Base-by-base conservation (phyloP, 1,140 invertebrate genomes). In the Oryzaephilus surinamensis region DNA sequence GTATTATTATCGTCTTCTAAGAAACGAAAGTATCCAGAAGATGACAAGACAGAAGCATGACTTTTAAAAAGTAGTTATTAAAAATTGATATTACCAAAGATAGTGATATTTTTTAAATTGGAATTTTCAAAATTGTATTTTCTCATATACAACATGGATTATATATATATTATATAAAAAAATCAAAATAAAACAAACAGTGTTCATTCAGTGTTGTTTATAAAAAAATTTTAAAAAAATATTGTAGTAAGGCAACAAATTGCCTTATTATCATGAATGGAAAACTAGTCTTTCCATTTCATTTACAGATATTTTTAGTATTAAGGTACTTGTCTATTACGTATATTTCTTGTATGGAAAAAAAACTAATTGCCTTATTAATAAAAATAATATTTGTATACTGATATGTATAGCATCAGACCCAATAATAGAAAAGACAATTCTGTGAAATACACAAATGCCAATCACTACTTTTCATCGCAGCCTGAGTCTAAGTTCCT, bases 11-110 rank as follows among this genome's bases (percentile, higher is more conserved):
- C n/a, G n/a, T n/a, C n/a, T n/a, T n/a, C n/a, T n/a, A n/a, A n/a
- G n/a, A n/a, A n/a, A n/a, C n/a, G n/a, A n/a, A n/a, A n/a, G n/a
- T n/a, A n/a, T n/a, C n/a, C n/a, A n/a, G n/a, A n/a, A n/a, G n/a
- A n/a, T n/a, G n/a, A n/a, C n/a, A n/a, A n/a, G n/a, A n/a, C n/a
- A n/a, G n/a, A 27, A 29, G 35, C 26, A 34, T 40, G 24, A 31
- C 30, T 45, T 18, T 30, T 41, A 41, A 33, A 26, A 24, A 34
- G 37, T 38, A 34, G 21, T 49, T 48, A 42, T 40, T 47, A 44
- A 41, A 48, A 48, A 45, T 43, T 40, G 35, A 45, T 38, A 48
- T 53, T 47, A 55, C 53, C 53, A 55, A 55, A 55, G 53, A 55
- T 55, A 54, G 46, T 47, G 45, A 44, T 46, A 46, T 46, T 44